phyloP scores from a whole-genome alignment of 2,113 vertebrate genomes.

The Pandion haliaetus region DNA sequence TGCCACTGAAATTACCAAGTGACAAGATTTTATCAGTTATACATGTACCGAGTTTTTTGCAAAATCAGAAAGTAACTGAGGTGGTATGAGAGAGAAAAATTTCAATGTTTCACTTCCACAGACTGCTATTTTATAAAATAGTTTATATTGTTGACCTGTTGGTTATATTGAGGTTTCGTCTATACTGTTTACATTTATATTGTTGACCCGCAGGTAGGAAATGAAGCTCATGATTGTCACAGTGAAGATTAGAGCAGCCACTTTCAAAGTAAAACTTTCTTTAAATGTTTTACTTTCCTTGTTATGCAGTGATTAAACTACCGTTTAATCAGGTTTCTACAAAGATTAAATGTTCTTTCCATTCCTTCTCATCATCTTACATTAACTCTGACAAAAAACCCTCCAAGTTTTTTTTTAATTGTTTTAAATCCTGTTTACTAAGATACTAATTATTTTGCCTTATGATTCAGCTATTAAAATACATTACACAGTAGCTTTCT shows the following conservation, averaged over 20 bases:
- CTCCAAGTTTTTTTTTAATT: neutral
- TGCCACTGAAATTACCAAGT: neutral
- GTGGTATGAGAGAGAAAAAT: neutral
- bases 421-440: neutral
- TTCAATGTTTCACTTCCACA: neutral
- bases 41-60: neutral
- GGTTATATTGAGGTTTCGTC: neutral
- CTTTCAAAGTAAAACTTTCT: neutral
- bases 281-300: neutral
- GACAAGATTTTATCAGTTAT: neutral
- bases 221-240: rapidly evolving
- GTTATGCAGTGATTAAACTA: neutral
- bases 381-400: neutral
- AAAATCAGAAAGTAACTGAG: neutral
- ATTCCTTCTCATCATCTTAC: neutral
- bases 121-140: neutral
- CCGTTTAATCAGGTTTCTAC: neutral
- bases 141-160: neutral
- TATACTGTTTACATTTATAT: neutral
- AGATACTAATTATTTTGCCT: neutral
- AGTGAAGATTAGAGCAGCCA: neutral
- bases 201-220: neutral
- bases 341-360: neutral
- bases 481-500: neutral
- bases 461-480: neutral